Base-by-base conservation (phyloP, 2,113 vertebrate genomes). In the Hyla sarda region DNA sequence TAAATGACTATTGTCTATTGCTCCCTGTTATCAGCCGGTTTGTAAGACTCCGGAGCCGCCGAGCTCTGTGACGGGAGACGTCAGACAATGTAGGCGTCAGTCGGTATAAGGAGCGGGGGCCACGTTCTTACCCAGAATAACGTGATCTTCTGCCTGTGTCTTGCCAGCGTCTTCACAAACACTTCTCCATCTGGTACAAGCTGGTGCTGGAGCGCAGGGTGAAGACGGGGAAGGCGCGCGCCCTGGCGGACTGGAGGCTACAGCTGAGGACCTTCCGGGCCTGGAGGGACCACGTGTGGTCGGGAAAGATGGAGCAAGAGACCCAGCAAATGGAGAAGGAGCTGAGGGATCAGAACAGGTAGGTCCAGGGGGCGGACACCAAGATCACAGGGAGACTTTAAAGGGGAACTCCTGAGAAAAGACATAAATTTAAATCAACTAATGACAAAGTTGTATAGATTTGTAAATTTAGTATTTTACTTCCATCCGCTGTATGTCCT, bases 141-240 rank as follows among this genome's bases (percentile, higher is more conserved):
- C 17, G 1, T 48, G n/a, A 30, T 23, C 25, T n/a, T 5, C 54
- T 54, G 16, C 41, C 23, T 89, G 90, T 48, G 1, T 34, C 16
- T 37, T 9, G 14, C 0, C 89, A 99, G 98, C 96, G 95, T 92
- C 90, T 97, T 87, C 96, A 95, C 82, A 95, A 23, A 41, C 94
- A 97, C 93, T 99, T 99, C 90, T 97, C 96, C 65, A 92, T 91
- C 75, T 99, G 98, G 98, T 95, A 95, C 89, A 95, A 94, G 74
- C 90, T 95, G 65, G 90, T 96, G 88, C 89, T 98, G 90, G 94
- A 96, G 74, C 89, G 82, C 48, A 95, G 93, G 90, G 91, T 99
- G 77, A 91, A 92, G 86, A 90, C 96, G 93, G 96, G 93, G 21
- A 99, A 98, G 93, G 96, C 96, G 60, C 93, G 87, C 80, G 95